Evolutionary conservation across 92 coral and sea anemone species (phyloP).

Genomic region (Chrysogorgia sp.): DNA sequence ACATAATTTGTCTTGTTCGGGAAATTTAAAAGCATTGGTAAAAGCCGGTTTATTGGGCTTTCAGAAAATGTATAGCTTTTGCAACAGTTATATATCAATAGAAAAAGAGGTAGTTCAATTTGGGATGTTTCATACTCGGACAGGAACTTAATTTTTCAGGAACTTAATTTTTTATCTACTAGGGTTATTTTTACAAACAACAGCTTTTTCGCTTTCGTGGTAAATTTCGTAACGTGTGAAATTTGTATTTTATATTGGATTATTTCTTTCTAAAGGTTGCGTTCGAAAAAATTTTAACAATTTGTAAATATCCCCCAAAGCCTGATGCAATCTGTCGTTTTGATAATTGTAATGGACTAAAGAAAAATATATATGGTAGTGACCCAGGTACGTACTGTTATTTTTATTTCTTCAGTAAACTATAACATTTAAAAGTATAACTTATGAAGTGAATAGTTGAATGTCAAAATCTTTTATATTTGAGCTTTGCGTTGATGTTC

Average conservation of each 20-base stretch:
- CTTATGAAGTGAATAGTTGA: background rate
- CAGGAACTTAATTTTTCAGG: no score
- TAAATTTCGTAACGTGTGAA: background rate
- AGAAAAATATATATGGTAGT: conserved; percentile 73
- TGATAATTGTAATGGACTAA: conserved; percentile 66
- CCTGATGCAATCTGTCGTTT: conserved; percentile 96
- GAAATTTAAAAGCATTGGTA: no score
- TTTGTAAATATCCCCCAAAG: conserved; percentile 89
- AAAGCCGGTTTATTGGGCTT: no score
- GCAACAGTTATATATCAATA: no score
- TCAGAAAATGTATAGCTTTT: no score
- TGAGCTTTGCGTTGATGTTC: no score
- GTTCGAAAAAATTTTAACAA: conserved; percentile 76
- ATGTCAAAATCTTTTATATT: background rate
- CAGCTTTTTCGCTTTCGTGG: no score
- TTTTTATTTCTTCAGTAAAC: background rate
- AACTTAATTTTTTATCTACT: no score
- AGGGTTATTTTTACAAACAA: no score
- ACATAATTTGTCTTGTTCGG: no score
- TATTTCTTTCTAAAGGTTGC: conserved; percentile 59
- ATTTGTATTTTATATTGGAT: background rate
- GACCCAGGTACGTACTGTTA: conserved; percentile 67
- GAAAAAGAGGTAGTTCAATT: no score
- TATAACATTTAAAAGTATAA: background rate
- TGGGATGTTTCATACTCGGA: no score